Base-by-base conservation (phyloP, 2,113 vertebrate species). In the Motacilla tschutschensis region DNA sequence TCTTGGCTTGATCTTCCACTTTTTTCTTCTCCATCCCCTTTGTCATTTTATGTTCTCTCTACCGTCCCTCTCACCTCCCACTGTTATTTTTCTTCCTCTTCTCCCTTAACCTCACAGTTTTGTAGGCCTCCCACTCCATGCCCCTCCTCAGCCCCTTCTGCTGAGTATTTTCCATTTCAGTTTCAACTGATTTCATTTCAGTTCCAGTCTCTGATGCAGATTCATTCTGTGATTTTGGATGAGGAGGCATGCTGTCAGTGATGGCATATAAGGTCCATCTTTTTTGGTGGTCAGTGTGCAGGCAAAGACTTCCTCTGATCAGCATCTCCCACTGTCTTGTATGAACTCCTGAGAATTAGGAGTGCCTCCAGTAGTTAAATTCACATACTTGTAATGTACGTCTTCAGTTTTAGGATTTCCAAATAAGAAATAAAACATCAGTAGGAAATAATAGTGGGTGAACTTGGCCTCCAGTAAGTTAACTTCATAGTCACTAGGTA, bases 401-500 rank as follows among this genome's bases (percentile, higher is more conserved):
- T 83, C n/a, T 87, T 89, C 36, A 43, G 26, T 62, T 83, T 81
- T 50, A 28, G 0, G 0, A 76, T 81, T 91, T 46, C 14, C 26
- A 58, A 53, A 36, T 64, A 71, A 60, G 35, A 92, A 87, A 48
- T 46, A 59, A 85, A 70, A 26, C 16, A 6, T 66, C 77, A 48
- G 79, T 87, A 46, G 62, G 83, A 92, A 64, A 85, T 85, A 80
- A 58, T 33, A 59, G 62, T 72, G 29, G 24, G 25, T 83, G 43
- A 79, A 78, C 59, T 72, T 92, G 66, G 26, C 29, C 63, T 87
- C 50, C n/a, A 38, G 58, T 93, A 69, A 75, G 53, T 62, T 71
- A 89, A 59, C 65, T 85, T 66, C 1, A 2, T 75, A 83, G 85
- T 85, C 83, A 78, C 66, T 92, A 86, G 83, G 77, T 93, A 85